Percentiles rank a stretch among this genome's conserved stretches.
These are phyloP conservation scores for Pachyuromys duprasi DNA, from an alignment of 2,797 vertebrate species.

Conservation along the genomic window DNA sequence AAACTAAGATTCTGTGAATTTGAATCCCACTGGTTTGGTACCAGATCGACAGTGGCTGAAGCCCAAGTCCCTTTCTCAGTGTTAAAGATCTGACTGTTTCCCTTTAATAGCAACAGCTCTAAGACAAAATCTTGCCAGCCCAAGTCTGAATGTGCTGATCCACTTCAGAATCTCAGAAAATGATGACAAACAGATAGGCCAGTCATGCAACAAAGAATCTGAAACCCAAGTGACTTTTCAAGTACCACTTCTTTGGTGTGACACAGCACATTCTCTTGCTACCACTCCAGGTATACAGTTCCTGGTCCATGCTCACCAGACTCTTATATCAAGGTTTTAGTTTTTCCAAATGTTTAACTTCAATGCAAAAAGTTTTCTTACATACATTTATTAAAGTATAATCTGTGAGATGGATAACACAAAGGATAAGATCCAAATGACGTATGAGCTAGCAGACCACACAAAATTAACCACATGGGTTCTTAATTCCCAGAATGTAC, in stretches of 20 bases:
- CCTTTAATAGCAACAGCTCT: neutral
- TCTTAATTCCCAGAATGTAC: too few species aligned
- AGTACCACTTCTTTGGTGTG: neutral
- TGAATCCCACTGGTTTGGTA: slow-evolving; percentile 63
- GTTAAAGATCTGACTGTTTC: slow-evolving; percentile 20
- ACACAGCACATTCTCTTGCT: slow-evolving; percentile 39
- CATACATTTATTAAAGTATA: slow-evolving; percentile 58
- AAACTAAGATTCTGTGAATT: slow-evolving; percentile 2
- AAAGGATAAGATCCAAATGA: neutral
- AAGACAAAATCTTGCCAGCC: slow-evolving; percentile 24
- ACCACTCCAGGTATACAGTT: neutral
- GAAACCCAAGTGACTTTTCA: neutral
- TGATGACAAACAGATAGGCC: neutral
- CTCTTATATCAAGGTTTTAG: slow-evolving; percentile 53
- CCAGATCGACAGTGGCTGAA: slow-evolving; percentile 59
- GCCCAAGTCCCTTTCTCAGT: slow-evolving; percentile 29
- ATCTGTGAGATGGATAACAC: slow-evolving; percentile 49
- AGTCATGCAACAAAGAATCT: neutral
- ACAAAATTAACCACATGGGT: slow-evolving; percentile 28
- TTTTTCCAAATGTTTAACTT: slow-evolving; percentile 67
- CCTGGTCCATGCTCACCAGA: neutral
- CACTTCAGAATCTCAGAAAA: neutral
- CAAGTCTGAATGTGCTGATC: neutral
- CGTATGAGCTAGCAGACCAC: neutral
- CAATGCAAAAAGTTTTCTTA: slow-evolving; percentile 60